Conservation (phyloP, 2,888 invertebrate species). For the Ditula angustiorana region DNA sequence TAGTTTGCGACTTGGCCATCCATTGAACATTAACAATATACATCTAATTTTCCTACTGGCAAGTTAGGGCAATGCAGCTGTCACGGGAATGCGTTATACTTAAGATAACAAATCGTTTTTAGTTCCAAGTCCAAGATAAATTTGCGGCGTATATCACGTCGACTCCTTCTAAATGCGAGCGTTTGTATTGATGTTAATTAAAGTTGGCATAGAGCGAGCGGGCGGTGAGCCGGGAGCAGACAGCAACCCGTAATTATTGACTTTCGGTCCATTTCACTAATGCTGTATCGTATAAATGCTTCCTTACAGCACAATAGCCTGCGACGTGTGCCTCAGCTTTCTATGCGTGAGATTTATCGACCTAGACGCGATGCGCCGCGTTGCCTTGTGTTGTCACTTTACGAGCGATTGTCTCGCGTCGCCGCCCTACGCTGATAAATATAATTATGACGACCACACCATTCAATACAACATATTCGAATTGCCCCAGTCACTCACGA, state of each 20-base stretch:
- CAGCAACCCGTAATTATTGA: constrained; percentile 48
- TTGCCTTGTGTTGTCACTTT: constrained; percentile 62
- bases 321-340: constrained; percentile 36
- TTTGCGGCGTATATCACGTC: constrained; percentile 62
- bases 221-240: constrained; percentile 50
- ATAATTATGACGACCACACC: constrained; percentile 57
- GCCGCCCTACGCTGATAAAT: constrained; percentile 48
- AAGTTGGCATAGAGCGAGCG: constrained; percentile 54
- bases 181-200: constrained; percentile 69
- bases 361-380: constrained; percentile 41
- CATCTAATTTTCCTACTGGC: constrained; percentile 22
- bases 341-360: constrained; percentile 41
- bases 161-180: constrained; percentile 55
- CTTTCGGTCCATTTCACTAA: constrained; percentile 60
- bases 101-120: constrained; percentile 57
- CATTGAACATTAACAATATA: constrained; percentile 18
- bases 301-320: constrained; percentile 56
- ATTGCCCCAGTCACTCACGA: constrained; percentile 44
- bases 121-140: constrained; percentile 60
- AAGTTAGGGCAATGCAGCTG: constrained; percentile 42
- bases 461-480: constrained; percentile 48
- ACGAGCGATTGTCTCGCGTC: constrained; percentile 62
- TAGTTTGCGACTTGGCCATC: not conserved
- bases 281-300: constrained; percentile 55
- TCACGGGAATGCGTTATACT: constrained; percentile 52